A percentile compares a stretch with the other conserved stretches of the same genome.
Evolutionary conservation across 2,113 vertebrate species (phyloP).

Genomic region (Herpailurus yagouaroundi): DNA sequence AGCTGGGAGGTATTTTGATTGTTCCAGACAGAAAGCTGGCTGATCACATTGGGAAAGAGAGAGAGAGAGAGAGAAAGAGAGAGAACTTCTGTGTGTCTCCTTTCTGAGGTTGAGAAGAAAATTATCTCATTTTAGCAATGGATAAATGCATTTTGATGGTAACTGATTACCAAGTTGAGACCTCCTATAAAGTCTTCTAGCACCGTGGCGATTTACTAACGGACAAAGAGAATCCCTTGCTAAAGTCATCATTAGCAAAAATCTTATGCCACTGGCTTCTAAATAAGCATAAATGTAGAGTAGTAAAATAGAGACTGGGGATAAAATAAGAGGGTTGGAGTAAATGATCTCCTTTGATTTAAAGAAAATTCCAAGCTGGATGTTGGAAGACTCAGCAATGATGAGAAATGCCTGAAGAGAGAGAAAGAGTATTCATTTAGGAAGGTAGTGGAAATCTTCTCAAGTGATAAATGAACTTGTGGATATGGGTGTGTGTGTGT

Average conservation of each 20-base stretch:
- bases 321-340: conserved; percentile 55
- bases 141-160: conserved; percentile 54
- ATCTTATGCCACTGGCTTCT: conserved; percentile 49
- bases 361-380: conserved; percentile 48
- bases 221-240: conserved; percentile 52
- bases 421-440: neutral
- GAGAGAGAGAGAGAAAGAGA: neutral
- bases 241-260: conserved; percentile 67
- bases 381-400: conserved; percentile 24
- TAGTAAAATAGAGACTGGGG: conserved; percentile 48
- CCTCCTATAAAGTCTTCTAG: conserved; percentile 31
- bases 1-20: conserved; percentile 64
- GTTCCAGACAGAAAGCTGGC: conserved; percentile 62
- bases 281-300: conserved; percentile 60
- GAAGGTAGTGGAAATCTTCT: conserved; percentile 7
- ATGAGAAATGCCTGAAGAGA: conserved; percentile 26
- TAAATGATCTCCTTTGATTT: conserved; percentile 52
- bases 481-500: neutral
- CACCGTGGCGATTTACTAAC: conserved; percentile 2
- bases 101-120: conserved; percentile 52
- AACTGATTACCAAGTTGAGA: conserved; percentile 39
- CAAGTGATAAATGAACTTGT: neutral
- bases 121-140: conserved; percentile 18
- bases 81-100: neutral
- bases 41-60: conserved; percentile 16